Percentiles rank a stretch among this genome's conserved stretches.
phyloP scores from a whole-genome alignment of 2,888 invertebrate genomes.

The Octonoba sinensis region DNA sequence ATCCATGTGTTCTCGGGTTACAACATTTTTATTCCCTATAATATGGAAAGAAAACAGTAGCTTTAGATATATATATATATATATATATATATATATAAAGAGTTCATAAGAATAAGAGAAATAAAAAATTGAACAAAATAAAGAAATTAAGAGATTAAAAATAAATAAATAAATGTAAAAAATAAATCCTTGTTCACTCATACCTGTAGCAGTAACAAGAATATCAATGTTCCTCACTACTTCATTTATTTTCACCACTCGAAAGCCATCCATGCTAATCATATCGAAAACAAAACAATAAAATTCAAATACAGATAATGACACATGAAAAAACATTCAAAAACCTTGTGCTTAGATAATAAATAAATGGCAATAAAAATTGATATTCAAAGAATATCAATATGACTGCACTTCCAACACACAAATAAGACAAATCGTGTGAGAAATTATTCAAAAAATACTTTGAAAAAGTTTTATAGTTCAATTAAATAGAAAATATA shows the following conservation, averaged over 20 bases:
- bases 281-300: constrained; percentile 1
- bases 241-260: constrained; percentile 94
- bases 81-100: too few species aligned
- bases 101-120: too few species aligned
- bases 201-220: constrained; percentile 93
- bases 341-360: too few species aligned
- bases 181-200: background rate
- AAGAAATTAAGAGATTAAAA: background rate
- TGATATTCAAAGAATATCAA: too few species aligned
- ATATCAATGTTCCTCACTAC: constrained; percentile 93
- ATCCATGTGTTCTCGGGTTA: constrained; percentile 94
- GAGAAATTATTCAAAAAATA: too few species aligned
- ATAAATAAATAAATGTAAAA: background rate
- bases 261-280: constrained; percentile 92
- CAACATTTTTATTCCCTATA: constrained; percentile 90
- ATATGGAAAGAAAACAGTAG: constrained; percentile 1
- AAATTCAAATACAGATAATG: background rate
- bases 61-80: too few species aligned
- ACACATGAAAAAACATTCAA: background rate
- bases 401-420: too few species aligned
- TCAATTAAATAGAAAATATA: too few species aligned
- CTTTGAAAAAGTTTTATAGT: too few species aligned
- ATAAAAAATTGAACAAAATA: background rate
- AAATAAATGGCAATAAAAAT: too few species aligned
- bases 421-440: too few species aligned